Evolutionary conservation across 2,888 invertebrate genomes (phyloP).

Genomic region (Neoaliturus tenellus): DNA sequence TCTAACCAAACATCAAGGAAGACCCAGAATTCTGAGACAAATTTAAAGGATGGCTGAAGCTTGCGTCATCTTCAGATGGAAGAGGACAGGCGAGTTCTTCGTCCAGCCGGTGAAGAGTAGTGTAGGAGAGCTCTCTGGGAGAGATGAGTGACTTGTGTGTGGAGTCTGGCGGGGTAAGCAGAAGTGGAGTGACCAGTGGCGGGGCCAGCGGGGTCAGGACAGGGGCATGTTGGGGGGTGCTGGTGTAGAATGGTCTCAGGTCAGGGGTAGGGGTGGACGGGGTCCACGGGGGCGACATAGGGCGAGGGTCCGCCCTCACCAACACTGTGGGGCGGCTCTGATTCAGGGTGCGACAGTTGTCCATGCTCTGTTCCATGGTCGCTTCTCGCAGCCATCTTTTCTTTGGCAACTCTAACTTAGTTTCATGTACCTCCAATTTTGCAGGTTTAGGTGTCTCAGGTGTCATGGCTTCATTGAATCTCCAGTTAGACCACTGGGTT

Average conservation of each 20-base stretch:
- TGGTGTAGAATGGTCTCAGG: neutral
- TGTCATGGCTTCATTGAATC: neutral
- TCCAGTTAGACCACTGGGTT: neutral
- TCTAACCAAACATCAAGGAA: slow-evolving; percentile 1
- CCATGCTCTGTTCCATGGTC: slow-evolving; percentile 70
- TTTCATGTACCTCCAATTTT: slow-evolving; percentile 5
- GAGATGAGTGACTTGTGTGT: neutral
- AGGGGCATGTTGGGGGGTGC: neutral
- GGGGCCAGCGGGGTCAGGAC: neutral
- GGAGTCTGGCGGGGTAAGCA: slow-evolving; percentile 18
- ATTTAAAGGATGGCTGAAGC: slow-evolving; percentile 19
- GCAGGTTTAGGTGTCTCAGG: neutral
- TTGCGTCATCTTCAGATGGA: slow-evolving; percentile 35
- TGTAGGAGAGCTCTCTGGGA: neutral
- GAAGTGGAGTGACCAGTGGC: neutral
- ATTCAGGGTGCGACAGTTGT: slow-evolving; percentile 37
- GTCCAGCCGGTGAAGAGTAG: neutral
- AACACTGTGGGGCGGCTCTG: slow-evolving; percentile 63
- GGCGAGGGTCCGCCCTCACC: slow-evolving; percentile 62
- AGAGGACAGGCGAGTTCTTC: slow-evolving; percentile 47
- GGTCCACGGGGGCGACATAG: slow-evolving; percentile 34
- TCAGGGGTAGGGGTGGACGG: slow-evolving; percentile 6
- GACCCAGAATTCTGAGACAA: slow-evolving; percentile 8
- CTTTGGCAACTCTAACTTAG: slow-evolving; percentile 73
- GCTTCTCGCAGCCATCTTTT: slow-evolving; percentile 79